Base-by-base conservation (phyloP, 1,140 invertebrate genomes). In the Tetramorium alpestre region DNA sequence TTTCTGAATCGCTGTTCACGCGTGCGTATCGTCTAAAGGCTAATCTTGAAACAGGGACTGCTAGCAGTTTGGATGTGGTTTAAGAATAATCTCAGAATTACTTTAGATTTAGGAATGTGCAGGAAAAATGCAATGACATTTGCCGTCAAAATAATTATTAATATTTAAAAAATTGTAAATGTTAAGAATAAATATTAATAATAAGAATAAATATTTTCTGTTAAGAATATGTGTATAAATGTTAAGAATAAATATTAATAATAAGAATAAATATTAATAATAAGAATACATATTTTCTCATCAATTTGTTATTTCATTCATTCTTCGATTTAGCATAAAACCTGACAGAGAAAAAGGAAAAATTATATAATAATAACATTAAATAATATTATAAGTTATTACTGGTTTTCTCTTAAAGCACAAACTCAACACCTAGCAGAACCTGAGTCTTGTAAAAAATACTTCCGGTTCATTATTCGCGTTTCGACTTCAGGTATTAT, bases 1-100 rank as follows among this genome's bases (percentile, higher is more conserved):
- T 85, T 86, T 58, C 82, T 88, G 78, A 87, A 58, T 67, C 72
- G 69, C 70, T 88, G 33, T 88, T 85, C 81, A 58, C 75, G 18
- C 41, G 64, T 16, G 25, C 28, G 44, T 54, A 67, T 67, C 60
- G 47, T 69, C 77, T 58, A 56, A 89, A 86, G 73, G 87, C 75
- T 89, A 89, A 89, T 89, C 75, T 76, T 58, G 87, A 60, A 54
- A 51, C 76, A 76, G 51, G 58, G 64, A 72, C 75, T 8, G 13
- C 62, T 22, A 51, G 28, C 62, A 22, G 38, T 80, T 80, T n/a
- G n/a, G n/a, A 67, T 33, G 18, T 28, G 44, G 25, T 78, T 51
- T 51, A 33, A 33, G n/a, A 51, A 51, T 67, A 80, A 80, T 6
- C n/a, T 67, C 13, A 3, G 28, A n/a, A 54, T 51, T 67, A 25